phyloP scores from a whole-genome alignment of 2,888 invertebrate genomes.

The Adelphocoris suturalis region DNA sequence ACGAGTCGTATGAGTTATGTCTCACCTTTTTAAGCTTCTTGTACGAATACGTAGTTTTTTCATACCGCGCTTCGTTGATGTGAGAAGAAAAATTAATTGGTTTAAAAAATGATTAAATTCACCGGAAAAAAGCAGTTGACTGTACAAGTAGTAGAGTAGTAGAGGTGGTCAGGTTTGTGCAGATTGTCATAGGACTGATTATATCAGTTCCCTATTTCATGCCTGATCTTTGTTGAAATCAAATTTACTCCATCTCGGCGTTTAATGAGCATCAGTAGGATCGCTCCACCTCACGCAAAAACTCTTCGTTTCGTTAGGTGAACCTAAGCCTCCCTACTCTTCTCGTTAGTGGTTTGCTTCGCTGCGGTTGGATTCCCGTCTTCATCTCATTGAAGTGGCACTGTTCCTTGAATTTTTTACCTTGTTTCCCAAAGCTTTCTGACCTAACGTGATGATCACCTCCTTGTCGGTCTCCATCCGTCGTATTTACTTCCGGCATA shows the following conservation, averaged over 20 bases:
- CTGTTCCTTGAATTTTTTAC: background rate
- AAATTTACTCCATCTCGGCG: background rate
- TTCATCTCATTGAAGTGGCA: conserved; percentile 17
- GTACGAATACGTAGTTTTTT: no score
- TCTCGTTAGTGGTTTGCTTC: conserved; percentile 23
- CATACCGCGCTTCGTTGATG: no score
- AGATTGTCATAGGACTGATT: no score
- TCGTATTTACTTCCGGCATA: no score
- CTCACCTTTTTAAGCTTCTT: no score
- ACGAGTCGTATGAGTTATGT: background rate
- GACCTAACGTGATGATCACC: background rate
- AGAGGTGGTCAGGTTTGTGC: no score
- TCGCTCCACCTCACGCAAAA: conserved; percentile 15
- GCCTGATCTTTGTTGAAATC: background rate
- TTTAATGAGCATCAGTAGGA: background rate
- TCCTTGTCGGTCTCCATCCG: background rate
- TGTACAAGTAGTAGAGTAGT: no score
- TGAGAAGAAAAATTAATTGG: no score
- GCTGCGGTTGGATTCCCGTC: conserved; percentile 30
- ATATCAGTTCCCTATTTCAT: no score
- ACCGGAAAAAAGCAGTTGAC: no score
- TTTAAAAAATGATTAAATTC: no score
- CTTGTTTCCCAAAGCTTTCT: background rate
- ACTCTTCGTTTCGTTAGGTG: background rate
- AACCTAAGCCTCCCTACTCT: background rate